These are phyloP conservation scores for Polydrusus pterygomalis DNA, from an alignment of 2,888 invertebrate species.

Conservation along the genomic window DNA sequence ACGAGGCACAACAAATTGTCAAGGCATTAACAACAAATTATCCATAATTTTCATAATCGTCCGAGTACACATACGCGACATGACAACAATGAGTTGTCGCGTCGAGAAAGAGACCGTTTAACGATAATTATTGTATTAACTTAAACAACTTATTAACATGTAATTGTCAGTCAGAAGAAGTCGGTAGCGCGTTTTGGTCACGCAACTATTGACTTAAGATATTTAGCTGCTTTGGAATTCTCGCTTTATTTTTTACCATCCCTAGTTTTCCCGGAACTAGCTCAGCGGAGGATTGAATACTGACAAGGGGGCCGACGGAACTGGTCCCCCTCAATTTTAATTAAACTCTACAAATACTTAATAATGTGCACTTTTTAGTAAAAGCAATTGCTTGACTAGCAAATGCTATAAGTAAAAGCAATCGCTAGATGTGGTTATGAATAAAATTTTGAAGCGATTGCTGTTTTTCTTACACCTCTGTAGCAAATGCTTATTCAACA, in stretches of 20 bases:
- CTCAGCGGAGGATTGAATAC: too few species aligned
- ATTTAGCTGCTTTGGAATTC: neutral
- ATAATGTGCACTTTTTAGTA: too few species aligned
- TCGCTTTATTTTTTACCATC: neutral
- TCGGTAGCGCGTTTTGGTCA: slow-evolving; percentile 46
- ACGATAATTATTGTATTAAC: slow-evolving; percentile 39
- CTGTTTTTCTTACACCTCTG: too few species aligned
- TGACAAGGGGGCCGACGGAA: too few species aligned
- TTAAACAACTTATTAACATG: slow-evolving; percentile 21
- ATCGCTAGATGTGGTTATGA: too few species aligned
- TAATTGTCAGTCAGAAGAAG: slow-evolving; percentile 22
- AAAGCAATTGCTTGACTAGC: too few species aligned
- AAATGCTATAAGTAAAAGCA: too few species aligned
- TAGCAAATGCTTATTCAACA: too few species aligned
- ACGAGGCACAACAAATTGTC: slow-evolving; percentile 38
- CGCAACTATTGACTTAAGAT: slow-evolving; percentile 21
- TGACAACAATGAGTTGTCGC: slow-evolving; percentile 31
- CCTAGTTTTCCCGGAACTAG: neutral
- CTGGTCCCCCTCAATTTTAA: too few species aligned
- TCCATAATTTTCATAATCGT: slow-evolving; percentile 42
- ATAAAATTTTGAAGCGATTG: too few species aligned
- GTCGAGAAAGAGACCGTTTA: slow-evolving; percentile 40
- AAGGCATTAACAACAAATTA: slow-evolving; percentile 26
- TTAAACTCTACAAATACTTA: too few species aligned
- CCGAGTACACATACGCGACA: slow-evolving; percentile 33